phyloP scores from a whole-genome alignment of 2,888 invertebrate genomes.

The Rhagium mordax region DNA sequence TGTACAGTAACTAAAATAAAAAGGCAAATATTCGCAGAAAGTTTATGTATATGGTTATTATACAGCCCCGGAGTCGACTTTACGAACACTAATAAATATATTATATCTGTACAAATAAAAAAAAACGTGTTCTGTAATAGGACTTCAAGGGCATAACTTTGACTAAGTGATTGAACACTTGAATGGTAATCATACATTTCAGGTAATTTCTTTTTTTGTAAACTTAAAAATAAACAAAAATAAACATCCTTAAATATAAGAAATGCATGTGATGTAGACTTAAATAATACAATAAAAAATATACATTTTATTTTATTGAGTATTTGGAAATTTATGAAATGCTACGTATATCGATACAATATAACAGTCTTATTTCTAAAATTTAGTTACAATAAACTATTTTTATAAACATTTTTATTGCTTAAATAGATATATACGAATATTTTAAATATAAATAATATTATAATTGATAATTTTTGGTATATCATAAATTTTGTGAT shows the following conservation, averaged over 20 bases:
- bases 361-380: conserved; percentile 48
- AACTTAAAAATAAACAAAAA: conserved; percentile 52
- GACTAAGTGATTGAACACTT: conserved; percentile 65
- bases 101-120: conserved; percentile 63
- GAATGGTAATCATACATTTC: conserved; percentile 65
- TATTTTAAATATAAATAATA: not conserved
- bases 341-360: conserved; percentile 42
- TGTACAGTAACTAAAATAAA: conserved; percentile 54
- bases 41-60: conserved; percentile 69
- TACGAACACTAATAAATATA: conserved; percentile 61
- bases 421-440: not conserved
- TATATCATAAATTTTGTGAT: not conserved
- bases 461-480: not conserved
- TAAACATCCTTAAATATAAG: conserved; percentile 47
- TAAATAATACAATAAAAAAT: conserved; percentile 59
- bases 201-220: conserved; percentile 56
- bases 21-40: conserved; percentile 57
- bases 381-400: conserved; percentile 10
- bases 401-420: not conserved
- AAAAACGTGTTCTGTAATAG: conserved; percentile 46
- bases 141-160: conserved; percentile 55
- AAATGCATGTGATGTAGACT: conserved; percentile 48
- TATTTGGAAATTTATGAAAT: conserved; percentile 64
- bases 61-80: conserved; percentile 58
- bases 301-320: conserved; percentile 57